These are phyloP conservation scores for Marronus borbonicus DNA, from an alignment of 2,888 invertebrate species.

Conservation along the genomic window DNA sequence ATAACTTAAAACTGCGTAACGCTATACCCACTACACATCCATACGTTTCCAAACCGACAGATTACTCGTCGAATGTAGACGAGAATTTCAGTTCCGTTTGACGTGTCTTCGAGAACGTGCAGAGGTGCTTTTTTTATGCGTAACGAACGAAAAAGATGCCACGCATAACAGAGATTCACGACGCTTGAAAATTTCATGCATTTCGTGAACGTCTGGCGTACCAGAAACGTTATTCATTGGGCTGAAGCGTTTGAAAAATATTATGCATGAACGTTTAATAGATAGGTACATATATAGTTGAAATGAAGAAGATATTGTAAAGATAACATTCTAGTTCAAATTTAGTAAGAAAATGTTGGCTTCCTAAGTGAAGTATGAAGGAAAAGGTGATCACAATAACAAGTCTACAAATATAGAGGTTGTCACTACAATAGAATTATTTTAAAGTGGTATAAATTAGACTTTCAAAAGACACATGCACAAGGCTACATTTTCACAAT, in stretches of 20 bases:
- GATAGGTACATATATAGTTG: background rate
- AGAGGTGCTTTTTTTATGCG: conserved; percentile 35
- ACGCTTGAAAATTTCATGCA: conserved; percentile 31
- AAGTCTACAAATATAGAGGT: too few species aligned
- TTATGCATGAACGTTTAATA: background rate
- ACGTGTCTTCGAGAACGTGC: conserved; percentile 3
- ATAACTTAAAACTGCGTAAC: too few species aligned
- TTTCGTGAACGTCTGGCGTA: conserved; percentile 19
- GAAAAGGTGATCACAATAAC: too few species aligned
- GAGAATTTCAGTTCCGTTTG: conserved; percentile 33
- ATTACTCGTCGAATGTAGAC: background rate
- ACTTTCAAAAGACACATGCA: too few species aligned
- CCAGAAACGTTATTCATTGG: background rate
- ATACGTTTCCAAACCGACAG: background rate
- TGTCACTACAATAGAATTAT: too few species aligned
- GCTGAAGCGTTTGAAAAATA: conserved; percentile 1
- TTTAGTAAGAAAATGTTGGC: too few species aligned
- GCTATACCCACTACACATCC: too few species aligned
- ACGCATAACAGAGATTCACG: conserved; percentile 34
- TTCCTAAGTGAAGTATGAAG: too few species aligned
- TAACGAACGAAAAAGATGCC: conserved; percentile 35
- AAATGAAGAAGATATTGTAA: too few species aligned
- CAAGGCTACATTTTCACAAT: too few species aligned
- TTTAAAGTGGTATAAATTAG: too few species aligned
- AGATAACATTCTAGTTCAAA: too few species aligned